phyloP scores from a whole-genome alignment of 2,113 vertebrate species.

The Epinephelus lanceolatus region DNA sequence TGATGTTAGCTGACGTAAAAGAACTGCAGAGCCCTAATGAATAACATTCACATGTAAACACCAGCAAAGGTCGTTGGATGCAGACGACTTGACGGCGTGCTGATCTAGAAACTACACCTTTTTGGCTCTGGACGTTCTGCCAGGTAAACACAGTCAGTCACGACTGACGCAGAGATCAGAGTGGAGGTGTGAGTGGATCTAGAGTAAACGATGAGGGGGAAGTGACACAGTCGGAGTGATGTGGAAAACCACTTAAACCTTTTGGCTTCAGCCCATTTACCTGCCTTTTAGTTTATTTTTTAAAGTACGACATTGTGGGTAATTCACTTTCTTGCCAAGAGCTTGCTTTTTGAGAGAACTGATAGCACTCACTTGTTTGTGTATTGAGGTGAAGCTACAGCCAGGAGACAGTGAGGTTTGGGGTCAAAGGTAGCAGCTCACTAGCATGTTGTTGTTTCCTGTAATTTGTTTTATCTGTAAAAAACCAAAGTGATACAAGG shows the following conservation, averaged over 20 bases:
- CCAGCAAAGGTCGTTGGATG: slow-evolving; percentile 7
- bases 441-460: too few relatives aligned
- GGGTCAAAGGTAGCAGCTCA: too few relatives aligned
- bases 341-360: not conserved
- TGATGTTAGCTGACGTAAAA: slow-evolving; percentile 15
- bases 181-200: not conserved
- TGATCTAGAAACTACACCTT: not conserved
- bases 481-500: not conserved
- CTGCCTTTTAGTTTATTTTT: not conserved
- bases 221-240: not conserved
- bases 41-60: slow-evolving; percentile 79
- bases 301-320: not conserved
- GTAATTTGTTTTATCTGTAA: too few relatives aligned
- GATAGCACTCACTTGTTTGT: too few relatives aligned
- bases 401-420: too few relatives aligned
- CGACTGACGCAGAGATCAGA: slow-evolving; percentile 11
- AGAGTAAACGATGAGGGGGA: slow-evolving; percentile 37
- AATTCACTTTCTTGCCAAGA: not conserved
- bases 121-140: slow-evolving; percentile 32
- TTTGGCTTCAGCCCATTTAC: slow-evolving; percentile 1
- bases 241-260: not conserved
- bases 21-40: slow-evolving; percentile 41
- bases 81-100: not conserved
- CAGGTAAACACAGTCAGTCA: slow-evolving; percentile 52
- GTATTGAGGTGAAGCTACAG: too few relatives aligned